Base-by-base conservation (phyloP, 2,113 vertebrate genomes). In the Kryptolebias marmoratus region DNA sequence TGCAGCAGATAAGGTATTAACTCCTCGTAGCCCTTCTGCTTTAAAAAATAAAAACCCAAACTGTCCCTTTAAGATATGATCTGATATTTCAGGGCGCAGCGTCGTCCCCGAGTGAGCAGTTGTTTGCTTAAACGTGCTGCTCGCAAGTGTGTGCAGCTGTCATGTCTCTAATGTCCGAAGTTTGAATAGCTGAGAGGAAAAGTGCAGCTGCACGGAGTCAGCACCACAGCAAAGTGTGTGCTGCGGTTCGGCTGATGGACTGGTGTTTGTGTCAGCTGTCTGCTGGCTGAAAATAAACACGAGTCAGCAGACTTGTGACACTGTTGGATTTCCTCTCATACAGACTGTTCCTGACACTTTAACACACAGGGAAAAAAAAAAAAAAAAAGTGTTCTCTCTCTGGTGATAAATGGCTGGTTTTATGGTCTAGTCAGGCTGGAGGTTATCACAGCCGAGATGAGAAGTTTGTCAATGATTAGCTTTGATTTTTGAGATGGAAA, bases 201-300 rank as follows among this genome's bases (percentile, higher is more conserved):
- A 78, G 57, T 67, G 6, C 65, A 72, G 54, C 82, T 87, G 69
- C 39, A 64, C 83, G 36, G 47, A 31, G 82, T 91, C 89, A 86
- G 88, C 83, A 68, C 53, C 32, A 36, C 32, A 36, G 32, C 32
- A 58, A 67, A 82, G 77, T 68, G 75, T 61, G 39, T 36, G 57
- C 39, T 57, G 68, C 31, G 49, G 55, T 45, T 18, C 32, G 45
- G 71, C 71, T 57, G 73, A 82, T 71, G 71, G 50, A 50, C 69
- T 55, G 76, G 79, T 59, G 66, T 83, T 64, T 71, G 71, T 74
- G 84, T 84, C 83, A 87, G 85, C 79, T 82, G 64, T 84, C 73
- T 84, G 61, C 68, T 49, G 65, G 54, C 59, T 45, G 76, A 68
- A 53, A 71, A 66, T 60, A 66, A 1, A 22, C 58, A n/a, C 49